Base-by-base conservation (phyloP, 1,140 invertebrate genomes). In the Dinoponera quadriceps region DNA sequence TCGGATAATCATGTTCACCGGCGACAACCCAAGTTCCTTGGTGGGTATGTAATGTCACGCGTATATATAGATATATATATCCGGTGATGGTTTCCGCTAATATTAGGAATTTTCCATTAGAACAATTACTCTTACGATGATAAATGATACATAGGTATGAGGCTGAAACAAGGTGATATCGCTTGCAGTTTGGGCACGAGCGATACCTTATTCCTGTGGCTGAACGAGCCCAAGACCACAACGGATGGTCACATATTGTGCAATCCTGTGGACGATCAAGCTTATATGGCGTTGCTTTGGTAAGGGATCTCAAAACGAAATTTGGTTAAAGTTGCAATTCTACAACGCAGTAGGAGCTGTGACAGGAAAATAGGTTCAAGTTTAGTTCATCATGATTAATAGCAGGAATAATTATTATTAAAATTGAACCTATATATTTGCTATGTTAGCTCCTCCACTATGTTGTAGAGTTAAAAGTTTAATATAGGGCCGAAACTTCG, bases 201-300 rank as follows among this genome's bases (percentile, higher is more conserved):
- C 90, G 99, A 99, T 93, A 99, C 98, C 0, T 89, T 99, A 0
- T 97, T 99, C 90, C 94, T 99, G 33, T 98, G 96, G 94, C 93
- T 99, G 1, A 92, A 95, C 49, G 93, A 96, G 29, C 96, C 97
- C 0, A 96, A 95, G 25, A 94, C 95, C 7, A 94, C 96, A 0
- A 91, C 96, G 1, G 96, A 98, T 69, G 98, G 98, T 0, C 98
- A 99, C 91, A 95, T 99, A 44, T 95, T 99, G 3, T 96, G 97
- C 84, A 99, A 98, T 93, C 98, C 98, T 1, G 94, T 98, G 0
- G 95, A 97, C 72, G 92, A 94, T 7, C 90, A 96, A 5, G 95
- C 96, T 20, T 99, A 97, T 92, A 98, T 99, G 97, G 98, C 96
- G 0, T 93, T 99, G 14, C 94, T 99, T n/a, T 98, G 98, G 97